phyloP scores from a whole-genome alignment of 2,797 vertebrate genomes.

The Rachycentron canadum region DNA sequence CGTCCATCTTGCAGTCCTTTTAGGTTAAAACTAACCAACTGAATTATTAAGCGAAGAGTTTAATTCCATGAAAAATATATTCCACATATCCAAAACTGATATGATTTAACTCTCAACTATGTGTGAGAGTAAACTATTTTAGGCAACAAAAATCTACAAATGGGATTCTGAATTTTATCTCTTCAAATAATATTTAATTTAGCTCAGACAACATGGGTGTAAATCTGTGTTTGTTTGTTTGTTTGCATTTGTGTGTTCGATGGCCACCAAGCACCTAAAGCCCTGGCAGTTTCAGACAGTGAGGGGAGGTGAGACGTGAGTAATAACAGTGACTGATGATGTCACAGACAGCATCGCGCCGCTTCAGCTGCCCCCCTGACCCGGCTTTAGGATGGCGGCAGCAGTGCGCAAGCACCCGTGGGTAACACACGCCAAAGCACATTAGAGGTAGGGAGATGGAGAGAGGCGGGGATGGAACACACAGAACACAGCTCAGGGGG shows the following conservation, averaged over 20 bases:
- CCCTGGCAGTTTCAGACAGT: slow-evolving; percentile 72
- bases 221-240: slow-evolving; percentile 31
- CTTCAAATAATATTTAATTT: slow-evolving; percentile 38
- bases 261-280: slow-evolving; percentile 52
- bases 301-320: slow-evolving; percentile 79
- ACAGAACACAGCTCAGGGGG: slow-evolving; percentile 76
- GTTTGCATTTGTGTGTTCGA: slow-evolving; percentile 18
- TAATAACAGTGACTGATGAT: slow-evolving; percentile 77
- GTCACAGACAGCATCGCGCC: slow-evolving; percentile 75
- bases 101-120: slow-evolving; percentile 1
- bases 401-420: slow-evolving; percentile 72
- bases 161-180: slow-evolving; percentile 42
- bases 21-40: background rate
- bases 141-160: slow-evolving; percentile 22
- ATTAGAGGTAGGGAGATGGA: slow-evolving; percentile 76
- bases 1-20: background rate
- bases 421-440: slow-evolving; percentile 80
- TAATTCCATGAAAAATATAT: slow-evolving; percentile 13
- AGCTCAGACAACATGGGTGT: slow-evolving; percentile 13
- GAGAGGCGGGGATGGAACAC: slow-evolving; percentile 67
- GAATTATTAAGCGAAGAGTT: slow-evolving; percentile 24
- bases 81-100: slow-evolving; percentile 6
- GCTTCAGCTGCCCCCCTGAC: slow-evolving; percentile 74
- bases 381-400: slow-evolving; percentile 74
- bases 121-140: slow-evolving; percentile 18